Base-by-base conservation (phyloP, 1,140 invertebrate species). In the Saccostrea cuccullata region DNA sequence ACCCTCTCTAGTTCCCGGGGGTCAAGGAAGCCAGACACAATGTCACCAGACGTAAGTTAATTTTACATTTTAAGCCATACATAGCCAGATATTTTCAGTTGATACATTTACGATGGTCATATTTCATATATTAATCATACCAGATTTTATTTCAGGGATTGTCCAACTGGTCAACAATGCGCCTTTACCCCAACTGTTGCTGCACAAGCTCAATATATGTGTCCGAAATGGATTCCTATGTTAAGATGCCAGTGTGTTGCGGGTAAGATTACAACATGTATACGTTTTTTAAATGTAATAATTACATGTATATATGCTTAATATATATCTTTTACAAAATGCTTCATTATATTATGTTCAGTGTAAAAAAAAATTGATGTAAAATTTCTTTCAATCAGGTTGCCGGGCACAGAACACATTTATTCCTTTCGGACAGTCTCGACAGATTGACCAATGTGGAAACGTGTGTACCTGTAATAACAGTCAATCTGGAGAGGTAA, bases 401-500 rank as follows among this genome's bases (percentile, higher is more conserved):
- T 89, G 88, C 23, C 64, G 83, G 23, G 85, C 88, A n/a, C 88
- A 89, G 67, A 89, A 89, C 60, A 85, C 83, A 4, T 89, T 89
- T 73, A 89, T 89, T 20, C 85, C 77, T n/a, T 82, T 89, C n/a
- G 88, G 88, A 84, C 88, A 89, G 86, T 84, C 88, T 40, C 55
- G 86, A 56, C 88, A 89, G 60, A 87, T 89, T 40, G 88, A 89
- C 67, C 85, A 82, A 17, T 89, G 88, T 87, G 88, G 88, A 17
- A 89, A 89, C 47, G 86, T 82, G 30, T 89, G 88, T 84, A 89
- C 88, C 1, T 89, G 88, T 85, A 77, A 77, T 11, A 77, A 77
- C 26, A 77, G 70, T 4, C 70, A 77, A 4, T 77, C 70, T 12
- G 70, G 70, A 36, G 70, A 77, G 70, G 70, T 77, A 77, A 60